A percentile compares a stretch with the other conserved stretches of the same genome.
phyloP scores from a whole-genome alignment of 2,888 invertebrate genomes.

The Steinernema hermaphroditum region DNA sequence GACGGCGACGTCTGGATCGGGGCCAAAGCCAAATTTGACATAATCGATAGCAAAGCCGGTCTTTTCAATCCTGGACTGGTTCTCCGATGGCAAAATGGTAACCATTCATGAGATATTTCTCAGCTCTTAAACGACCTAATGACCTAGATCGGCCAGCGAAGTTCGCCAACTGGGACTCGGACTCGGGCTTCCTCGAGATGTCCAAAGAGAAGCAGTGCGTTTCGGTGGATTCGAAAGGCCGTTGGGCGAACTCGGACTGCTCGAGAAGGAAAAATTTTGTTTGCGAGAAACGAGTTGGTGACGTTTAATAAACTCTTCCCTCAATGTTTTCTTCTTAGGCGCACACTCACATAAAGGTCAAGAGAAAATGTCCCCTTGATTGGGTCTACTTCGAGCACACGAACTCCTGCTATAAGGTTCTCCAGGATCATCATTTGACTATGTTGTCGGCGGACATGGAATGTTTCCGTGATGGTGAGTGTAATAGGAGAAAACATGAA shows the following conservation, averaged over 20 bases:
- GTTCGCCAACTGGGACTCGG: constrained; percentile 51
- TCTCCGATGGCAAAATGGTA: constrained; percentile 54
- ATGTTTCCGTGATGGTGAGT: constrained; percentile 47
- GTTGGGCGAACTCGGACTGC: constrained; percentile 50
- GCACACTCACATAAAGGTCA: constrained; percentile 28
- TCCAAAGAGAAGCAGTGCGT: constrained; percentile 46
- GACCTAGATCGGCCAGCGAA: constrained; percentile 45
- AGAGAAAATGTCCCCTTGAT: constrained; percentile 49
- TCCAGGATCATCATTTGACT: constrained; percentile 42
- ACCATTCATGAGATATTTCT: neutral
- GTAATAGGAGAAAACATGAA: neutral
- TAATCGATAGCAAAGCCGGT: constrained; percentile 51
- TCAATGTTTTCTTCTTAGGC: neutral
- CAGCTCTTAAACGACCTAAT: neutral
- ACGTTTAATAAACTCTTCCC: neutral
- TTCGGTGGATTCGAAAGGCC: constrained; percentile 42
- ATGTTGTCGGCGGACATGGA: constrained; percentile 53
- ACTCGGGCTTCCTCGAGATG: constrained; percentile 41
- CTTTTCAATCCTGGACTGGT: constrained; percentile 57
- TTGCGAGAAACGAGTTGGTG: constrained; percentile 46
- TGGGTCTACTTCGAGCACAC: constrained; percentile 51
- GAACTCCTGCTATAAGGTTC: constrained; percentile 46
- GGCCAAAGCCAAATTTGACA: constrained; percentile 53
- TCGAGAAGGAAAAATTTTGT: constrained; percentile 42
- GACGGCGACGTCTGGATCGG: constrained; percentile 46